phyloP scores from a whole-genome alignment of 2,113 vertebrate species.

The Astur gentilis region DNA sequence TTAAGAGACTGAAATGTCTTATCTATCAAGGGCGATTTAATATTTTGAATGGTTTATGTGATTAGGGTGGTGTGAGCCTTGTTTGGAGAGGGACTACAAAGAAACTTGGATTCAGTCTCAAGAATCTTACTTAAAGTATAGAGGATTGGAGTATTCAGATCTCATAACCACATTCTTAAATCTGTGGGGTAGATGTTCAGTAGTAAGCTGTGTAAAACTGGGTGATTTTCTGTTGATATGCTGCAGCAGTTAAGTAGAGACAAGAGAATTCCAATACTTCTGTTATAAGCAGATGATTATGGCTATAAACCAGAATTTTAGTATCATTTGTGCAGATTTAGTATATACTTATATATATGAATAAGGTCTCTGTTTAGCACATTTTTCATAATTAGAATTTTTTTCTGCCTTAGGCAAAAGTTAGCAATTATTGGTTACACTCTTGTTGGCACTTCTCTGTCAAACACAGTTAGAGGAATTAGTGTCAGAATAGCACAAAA shows the following conservation, averaged over 20 bases:
- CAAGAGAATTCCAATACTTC: background rate
- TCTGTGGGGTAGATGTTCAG: background rate
- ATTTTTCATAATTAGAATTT: background rate
- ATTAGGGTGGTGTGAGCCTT: background rate
- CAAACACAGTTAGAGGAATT: background rate
- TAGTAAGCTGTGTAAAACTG: background rate
- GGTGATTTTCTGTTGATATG: background rate
- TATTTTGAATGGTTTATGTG: background rate
- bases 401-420: background rate
- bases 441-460: background rate
- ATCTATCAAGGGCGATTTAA: background rate
- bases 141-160: background rate
- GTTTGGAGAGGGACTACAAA: background rate
- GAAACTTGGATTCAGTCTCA: background rate
- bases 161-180: background rate
- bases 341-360: background rate
- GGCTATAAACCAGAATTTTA: background rate
- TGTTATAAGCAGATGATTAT: background rate
- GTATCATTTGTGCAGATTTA: background rate
- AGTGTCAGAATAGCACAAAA: background rate
- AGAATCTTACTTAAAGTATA: background rate
- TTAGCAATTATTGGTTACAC: background rate
- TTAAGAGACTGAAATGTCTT: background rate
- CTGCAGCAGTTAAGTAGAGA: background rate
- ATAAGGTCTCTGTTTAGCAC: background rate